These are phyloP conservation scores for Aplodontia rufa DNA, from an alignment of 2,113 vertebrate species.

Conservation along the genomic window DNA sequence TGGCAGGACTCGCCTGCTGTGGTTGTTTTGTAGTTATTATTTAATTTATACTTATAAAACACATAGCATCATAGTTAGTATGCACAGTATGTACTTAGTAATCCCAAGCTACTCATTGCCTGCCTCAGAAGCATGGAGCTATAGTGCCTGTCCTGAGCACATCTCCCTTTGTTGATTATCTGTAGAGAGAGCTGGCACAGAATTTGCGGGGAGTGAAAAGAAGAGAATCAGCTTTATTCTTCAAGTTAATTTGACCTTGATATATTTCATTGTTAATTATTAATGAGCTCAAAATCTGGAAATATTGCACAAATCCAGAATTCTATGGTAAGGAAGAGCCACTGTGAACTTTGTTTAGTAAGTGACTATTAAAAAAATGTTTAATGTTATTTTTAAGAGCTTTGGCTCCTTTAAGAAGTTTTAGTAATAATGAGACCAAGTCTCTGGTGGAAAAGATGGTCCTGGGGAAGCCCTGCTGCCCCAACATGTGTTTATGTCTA, in stretches of 20 bases:
- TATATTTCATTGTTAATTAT: conserved; percentile 8
- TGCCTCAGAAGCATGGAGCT: neutral
- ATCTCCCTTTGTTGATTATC: neutral
- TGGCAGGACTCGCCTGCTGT: neutral
- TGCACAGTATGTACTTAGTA: neutral
- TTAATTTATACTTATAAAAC: conserved; percentile 5
- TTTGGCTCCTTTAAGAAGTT: conserved; percentile 69
- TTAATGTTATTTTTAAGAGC: conserved; percentile 49
- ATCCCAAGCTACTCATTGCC: neutral
- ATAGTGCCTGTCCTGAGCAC: neutral
- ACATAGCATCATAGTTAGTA: neutral
- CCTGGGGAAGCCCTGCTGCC: neutral
- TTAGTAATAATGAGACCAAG: conserved; percentile 39
- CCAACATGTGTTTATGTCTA: neutral
- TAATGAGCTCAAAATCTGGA: neutral
- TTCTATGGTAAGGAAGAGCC: neutral
- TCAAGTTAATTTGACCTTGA: conserved; percentile 43
- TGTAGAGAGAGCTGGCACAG: neutral
- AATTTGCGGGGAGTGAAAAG: conserved; percentile 30
- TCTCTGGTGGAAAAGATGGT: neutral
- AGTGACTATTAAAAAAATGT: conserved; percentile 36
- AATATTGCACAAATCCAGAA: conserved; percentile 7
- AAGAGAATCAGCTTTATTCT: conserved; percentile 24
- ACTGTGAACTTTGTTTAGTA: conserved; percentile 21
- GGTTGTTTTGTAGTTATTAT: neutral